These are phyloP conservation scores for Limnephilus lunatus DNA, from an alignment of 2,888 invertebrate species.

Conservation along the genomic window DNA sequence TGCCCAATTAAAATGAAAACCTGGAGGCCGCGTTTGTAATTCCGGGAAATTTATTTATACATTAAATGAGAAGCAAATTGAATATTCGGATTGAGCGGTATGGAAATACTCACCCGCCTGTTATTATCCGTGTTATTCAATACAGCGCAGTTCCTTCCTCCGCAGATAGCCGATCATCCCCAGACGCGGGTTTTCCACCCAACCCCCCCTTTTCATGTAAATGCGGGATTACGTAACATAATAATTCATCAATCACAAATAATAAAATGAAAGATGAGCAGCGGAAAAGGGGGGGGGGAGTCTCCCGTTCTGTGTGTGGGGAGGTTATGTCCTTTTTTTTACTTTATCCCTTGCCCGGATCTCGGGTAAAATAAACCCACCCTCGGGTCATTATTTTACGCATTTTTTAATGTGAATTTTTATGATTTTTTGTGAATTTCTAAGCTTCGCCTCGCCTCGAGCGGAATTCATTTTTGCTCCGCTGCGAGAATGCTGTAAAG, in stretches of 20 bases:
- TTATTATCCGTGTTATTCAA: not conserved
- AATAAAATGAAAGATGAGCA: conserved; percentile 28
- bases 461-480: conserved; percentile 58
- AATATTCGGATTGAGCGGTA: not conserved
- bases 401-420: conserved; percentile 59
- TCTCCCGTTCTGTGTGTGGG: not conserved
- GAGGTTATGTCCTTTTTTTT: not conserved
- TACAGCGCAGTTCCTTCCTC: conserved; percentile 48
- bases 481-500: conserved; percentile 54
- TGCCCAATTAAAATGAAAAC: not conserved
- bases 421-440: conserved; percentile 36
- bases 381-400: conserved; percentile 62
- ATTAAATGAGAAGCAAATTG: not conserved
- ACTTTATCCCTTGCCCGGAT: conserved; percentile 39
- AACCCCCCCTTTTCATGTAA: conserved; percentile 33
- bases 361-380: conserved; percentile 60
- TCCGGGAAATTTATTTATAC: not conserved
- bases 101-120: not conserved
- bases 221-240: conserved; percentile 59
- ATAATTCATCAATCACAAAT: conserved; percentile 65
- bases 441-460: conserved; percentile 33
- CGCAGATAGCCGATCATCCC: not conserved
- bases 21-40: not conserved
- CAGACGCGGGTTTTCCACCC: not conserved
- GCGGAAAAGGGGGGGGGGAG: not conserved